Evolutionary conservation across 2,113 vertebrate genomes (phyloP), one percentile per base, ranked within the genome.

Genomic region (Camelus bactrianus): DNA sequence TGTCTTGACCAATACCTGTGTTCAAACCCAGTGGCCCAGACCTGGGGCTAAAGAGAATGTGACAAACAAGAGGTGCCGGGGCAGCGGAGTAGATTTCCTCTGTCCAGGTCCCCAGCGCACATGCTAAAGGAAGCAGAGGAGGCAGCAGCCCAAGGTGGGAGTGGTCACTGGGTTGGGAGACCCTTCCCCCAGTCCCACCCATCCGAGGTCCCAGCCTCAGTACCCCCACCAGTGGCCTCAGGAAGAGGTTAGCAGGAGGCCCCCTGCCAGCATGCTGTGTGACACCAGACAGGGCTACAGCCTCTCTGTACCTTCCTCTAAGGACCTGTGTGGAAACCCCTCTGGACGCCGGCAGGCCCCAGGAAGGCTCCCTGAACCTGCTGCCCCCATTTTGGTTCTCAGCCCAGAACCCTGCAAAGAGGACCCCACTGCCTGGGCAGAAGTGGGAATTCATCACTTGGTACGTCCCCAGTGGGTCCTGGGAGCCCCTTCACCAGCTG

Each of bases 51-150:
- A 64, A 75, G 22, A 58, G 73, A 52, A 42, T 8, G 38, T n/a
- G 14, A 65, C 28, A 0, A 12, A 3, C 17, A n/a, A 70, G 7
- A 12, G 67, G 30, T 5, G 1, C 0, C 15, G 19, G n/a, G 60
- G 72, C 1, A 30, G 22, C 13, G 38, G 38, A 42, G 38, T 42
- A 42, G 38, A 0, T 52, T 24, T 85, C 92, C n/a, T 50, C 54
- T 46, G 19, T 42, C 85, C 35, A 69, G 54, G 32, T 35, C 42
- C 46, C 93, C 3, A 42, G 22, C 79, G 48, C 58, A 15, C 13
- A 1, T 0, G 56, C 69, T 28, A 32, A 65, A 86, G 88, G 50
- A 56, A 9, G 35, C 75, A 11, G 6, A n/a, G 30, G 28, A 9
- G 13, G 38, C 26, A 20, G 32, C 22, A 54, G 58, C 22, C 62